Conservation (phyloP, 2,797 vertebrate species). For the Coendou prehensilis region DNA sequence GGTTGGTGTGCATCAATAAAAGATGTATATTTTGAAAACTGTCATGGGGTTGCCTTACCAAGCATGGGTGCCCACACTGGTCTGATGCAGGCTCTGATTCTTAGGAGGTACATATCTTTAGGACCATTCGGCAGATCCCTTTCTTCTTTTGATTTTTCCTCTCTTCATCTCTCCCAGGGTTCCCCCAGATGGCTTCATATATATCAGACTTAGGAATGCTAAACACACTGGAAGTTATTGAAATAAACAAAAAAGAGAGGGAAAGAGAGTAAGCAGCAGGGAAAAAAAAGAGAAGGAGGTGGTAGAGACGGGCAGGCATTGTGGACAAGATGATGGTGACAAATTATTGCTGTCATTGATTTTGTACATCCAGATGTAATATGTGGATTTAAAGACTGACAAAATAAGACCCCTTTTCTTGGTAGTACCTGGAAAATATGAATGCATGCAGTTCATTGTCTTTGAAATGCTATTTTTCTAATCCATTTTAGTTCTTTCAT, state of each 20-base stretch:
- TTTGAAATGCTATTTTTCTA: slow-evolving; percentile 58
- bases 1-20: neutral
- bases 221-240: neutral
- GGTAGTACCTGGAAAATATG: neutral
- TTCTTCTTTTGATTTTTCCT: neutral
- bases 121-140: neutral
- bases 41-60: neutral
- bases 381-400: neutral
- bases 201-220: neutral
- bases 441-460: neutral
- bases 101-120: neutral
- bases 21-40: neutral
- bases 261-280: neutral
- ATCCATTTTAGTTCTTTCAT: neutral
- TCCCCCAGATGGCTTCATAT: neutral
- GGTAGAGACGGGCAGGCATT: neutral
- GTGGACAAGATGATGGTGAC: neutral
- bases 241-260: neutral
- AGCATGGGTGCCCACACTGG: neutral
- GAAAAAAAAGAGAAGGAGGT: neutral
- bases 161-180: neutral
- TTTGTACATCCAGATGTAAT: neutral
- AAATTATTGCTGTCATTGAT: neutral
- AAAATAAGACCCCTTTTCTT: neutral
- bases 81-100: neutral